phyloP scores from a whole-genome alignment of 2,113 vertebrate species.

The Chamaea fasciata region DNA sequence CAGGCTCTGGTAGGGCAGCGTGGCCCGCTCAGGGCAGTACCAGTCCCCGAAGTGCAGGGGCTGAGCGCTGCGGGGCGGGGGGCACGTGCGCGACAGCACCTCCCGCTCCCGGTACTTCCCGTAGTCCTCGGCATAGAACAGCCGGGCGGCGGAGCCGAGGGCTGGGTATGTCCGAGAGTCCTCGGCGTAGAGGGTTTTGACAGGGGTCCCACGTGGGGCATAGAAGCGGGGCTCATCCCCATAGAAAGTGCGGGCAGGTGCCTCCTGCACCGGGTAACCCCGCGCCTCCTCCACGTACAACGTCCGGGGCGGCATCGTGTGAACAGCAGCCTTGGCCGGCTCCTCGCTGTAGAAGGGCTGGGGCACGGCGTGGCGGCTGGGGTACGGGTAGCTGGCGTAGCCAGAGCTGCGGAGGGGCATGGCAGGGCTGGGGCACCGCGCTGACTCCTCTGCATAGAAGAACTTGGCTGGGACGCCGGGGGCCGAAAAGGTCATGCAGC shows the following conservation, averaged over 20 bases:
- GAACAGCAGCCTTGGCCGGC: not conserved
- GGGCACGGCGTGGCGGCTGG: not conserved
- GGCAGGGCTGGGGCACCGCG: slow-evolving; percentile 67
- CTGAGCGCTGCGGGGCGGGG: slow-evolving; percentile 73
- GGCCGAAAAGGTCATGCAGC: slow-evolving; percentile 80
- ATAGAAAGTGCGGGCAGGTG: slow-evolving; percentile 75
- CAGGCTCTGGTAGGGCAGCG: slow-evolving; percentile 76
- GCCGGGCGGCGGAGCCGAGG: slow-evolving; percentile 57
- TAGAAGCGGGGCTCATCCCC: slow-evolving; percentile 73
- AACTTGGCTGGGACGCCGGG: slow-evolving; percentile 85
- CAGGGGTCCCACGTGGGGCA: slow-evolving; percentile 60
- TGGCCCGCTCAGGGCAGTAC: slow-evolving; percentile 78
- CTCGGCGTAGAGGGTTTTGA: slow-evolving; percentile 74
- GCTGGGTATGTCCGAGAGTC: slow-evolving; percentile 72
- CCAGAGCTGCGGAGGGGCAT: slow-evolving; percentile 50
- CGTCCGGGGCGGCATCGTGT: slow-evolving; percentile 64
- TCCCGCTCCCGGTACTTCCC: slow-evolving; percentile 81
- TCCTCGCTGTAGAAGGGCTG: slow-evolving; percentile 58
- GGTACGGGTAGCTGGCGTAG: slow-evolving; percentile 60
- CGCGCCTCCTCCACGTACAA: slow-evolving; percentile 79
- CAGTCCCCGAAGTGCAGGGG: slow-evolving; percentile 80
- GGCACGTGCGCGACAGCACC: slow-evolving; percentile 64
- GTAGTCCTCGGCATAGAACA: slow-evolving; percentile 80
- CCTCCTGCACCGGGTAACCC: slow-evolving; percentile 78
- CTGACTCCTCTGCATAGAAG: slow-evolving; percentile 85